Evolutionary conservation across 2,797 vertebrate genomes (phyloP), one percentile per base, ranked within the genome.

Genomic region (Florisuga fusca): DNA sequence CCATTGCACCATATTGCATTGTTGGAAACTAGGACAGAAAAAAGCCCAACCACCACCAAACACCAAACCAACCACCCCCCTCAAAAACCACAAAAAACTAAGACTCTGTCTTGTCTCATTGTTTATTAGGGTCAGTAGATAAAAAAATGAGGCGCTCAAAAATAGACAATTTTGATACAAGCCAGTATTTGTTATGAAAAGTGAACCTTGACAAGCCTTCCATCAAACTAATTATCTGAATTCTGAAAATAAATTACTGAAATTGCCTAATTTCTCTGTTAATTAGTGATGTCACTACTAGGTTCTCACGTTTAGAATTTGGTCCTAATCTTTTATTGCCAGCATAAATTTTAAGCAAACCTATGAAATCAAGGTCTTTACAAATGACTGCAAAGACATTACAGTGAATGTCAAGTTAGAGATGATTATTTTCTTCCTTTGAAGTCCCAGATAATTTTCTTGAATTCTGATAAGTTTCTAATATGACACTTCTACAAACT

Each of bases 221-320:
- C 53, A 74, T 92, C 74, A 94, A 90, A 84, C 45, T 79, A 84
- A 76, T 84, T 73, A 58, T 41, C 29, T 72, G 54, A 76, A 93
- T 76, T 69, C 68, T 51, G 14, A 69, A 94, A 90, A 90, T 81
- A 76, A 90, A 73, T 87, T 62, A 34, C 43, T 73, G 78, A 95
- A 84, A 69, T 26, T 41, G 21, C 17, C 18, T 63, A 82, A 33
- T 16, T 84, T 81, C 51, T 81, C 59, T 87, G 16, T 67, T 78
- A 21, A 38, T 68, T 69, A 48, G 4, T 82, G 43, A 59, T 89
- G 29, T 64, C 51, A 15, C 26, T 59, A 14, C 29, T 79, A 84
- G 33, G 10, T 66, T 76, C 13, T 78, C 31, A 21, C 66, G 22
- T 79, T 76, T 76, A 66, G 33, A 90, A 87, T 90, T 69, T n/a